phyloP scores from a whole-genome alignment of 1,140 invertebrate genomes.

The Diorhabda carinulata region DNA sequence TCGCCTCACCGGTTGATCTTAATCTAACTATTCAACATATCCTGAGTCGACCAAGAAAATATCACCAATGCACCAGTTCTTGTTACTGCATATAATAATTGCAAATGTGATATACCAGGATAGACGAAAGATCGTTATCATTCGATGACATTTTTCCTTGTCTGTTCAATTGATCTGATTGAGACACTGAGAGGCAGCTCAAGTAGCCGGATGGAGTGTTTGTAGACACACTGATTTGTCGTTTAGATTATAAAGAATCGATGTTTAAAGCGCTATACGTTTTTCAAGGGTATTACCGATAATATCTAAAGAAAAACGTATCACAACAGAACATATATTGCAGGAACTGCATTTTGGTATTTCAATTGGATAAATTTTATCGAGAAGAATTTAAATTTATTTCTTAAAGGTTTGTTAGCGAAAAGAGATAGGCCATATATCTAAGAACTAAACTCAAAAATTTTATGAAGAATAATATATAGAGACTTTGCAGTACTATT shows the following conservation, averaged over 20 bases:
- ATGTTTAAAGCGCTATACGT: slow-evolving; percentile 1
- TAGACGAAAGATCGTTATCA: slow-evolving; percentile 7
- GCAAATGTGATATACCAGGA: slow-evolving; percentile 22
- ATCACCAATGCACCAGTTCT: slow-evolving; percentile 13
- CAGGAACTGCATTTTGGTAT: not conserved
- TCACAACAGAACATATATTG: not conserved
- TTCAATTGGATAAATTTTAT: not conserved
- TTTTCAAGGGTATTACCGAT: slow-evolving; percentile 4
- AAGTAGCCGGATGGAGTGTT: slow-evolving; percentile 6
- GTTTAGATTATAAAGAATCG: slow-evolving; percentile 9
- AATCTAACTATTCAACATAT: slow-evolving; percentile 19
- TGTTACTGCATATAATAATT: slow-evolving; percentile 21
- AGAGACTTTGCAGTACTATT: too few species aligned
- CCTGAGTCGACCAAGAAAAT: slow-evolving; percentile 6
- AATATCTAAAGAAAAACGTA: not conserved
- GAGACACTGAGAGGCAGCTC: slow-evolving; percentile 9
- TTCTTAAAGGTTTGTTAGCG: too few species aligned
- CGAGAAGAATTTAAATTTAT: too few species aligned
- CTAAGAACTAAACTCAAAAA: too few species aligned
- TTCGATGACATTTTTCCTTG: slow-evolving; percentile 14
- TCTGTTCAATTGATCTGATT: slow-evolving; percentile 10
- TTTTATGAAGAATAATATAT: too few species aligned
- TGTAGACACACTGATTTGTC: not conserved
- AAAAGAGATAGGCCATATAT: too few species aligned
- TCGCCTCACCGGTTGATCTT: slow-evolving; percentile 3